Evolutionary conservation across 2,888 invertebrate genomes (phyloP).

Genomic region (Ophioninae sp.): DNA sequence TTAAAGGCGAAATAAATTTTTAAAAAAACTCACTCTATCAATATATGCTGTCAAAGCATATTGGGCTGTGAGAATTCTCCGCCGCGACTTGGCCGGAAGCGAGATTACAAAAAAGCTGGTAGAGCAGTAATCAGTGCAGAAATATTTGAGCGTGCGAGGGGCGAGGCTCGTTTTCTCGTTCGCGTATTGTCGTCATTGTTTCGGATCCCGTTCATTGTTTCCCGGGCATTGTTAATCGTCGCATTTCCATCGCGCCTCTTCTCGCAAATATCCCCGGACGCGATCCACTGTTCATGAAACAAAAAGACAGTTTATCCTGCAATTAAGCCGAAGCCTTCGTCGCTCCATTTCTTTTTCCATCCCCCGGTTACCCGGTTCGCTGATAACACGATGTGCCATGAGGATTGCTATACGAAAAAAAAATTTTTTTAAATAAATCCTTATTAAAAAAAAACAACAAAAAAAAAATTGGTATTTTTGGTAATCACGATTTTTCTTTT

Average conservation of each 20-base stretch:
- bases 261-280: constrained; percentile 53
- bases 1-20: not conserved
- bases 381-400: not conserved
- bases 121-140: constrained; percentile 74
- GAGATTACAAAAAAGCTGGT: constrained; percentile 40
- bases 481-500: constrained; percentile 22
- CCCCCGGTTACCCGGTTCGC: constrained; percentile 18
- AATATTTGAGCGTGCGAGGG: constrained; percentile 67
- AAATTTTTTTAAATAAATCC: constrained; percentile 12
- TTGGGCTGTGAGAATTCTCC: constrained; percentile 11
- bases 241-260: constrained; percentile 61
- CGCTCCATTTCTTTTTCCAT: constrained; percentile 10
- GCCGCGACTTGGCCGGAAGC: constrained; percentile 32
- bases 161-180: constrained; percentile 62
- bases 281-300: constrained; percentile 51
- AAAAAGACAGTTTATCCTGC: constrained; percentile 73
- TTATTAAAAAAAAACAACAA: not conserved
- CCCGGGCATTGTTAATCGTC: constrained; percentile 75
- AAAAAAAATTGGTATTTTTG: not conserved
- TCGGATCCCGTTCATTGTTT: constrained; percentile 74
- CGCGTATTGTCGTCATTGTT: constrained; percentile 72
- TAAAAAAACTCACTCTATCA: not conserved
- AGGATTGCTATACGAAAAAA: constrained; percentile 8
- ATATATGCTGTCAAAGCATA: not conserved
- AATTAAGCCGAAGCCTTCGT: constrained; percentile 69